These are phyloP conservation scores for Equus quagga DNA, from an alignment of 2,113 vertebrate genomes.

Conservation along the genomic window DNA sequence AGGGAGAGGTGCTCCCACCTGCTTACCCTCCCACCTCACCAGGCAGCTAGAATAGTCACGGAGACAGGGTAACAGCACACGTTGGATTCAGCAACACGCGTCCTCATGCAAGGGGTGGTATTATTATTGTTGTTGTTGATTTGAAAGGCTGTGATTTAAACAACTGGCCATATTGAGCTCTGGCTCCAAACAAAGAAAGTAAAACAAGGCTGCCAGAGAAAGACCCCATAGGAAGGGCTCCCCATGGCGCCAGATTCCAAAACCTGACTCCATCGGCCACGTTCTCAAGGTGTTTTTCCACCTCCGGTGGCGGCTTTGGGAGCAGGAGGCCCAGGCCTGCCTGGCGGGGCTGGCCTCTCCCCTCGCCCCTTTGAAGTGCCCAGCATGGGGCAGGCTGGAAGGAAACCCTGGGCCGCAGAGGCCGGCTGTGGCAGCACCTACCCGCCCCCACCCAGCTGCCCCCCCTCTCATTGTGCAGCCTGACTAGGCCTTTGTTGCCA, in stretches of 20 bases:
- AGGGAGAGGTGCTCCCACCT: not conserved
- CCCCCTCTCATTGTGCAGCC: conserved; percentile 63
- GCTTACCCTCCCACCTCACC: not conserved
- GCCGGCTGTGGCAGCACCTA: conserved; percentile 66
- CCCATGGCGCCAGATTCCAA: conserved; percentile 60
- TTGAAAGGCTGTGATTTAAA: conserved; percentile 48
- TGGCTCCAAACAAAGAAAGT: conserved; percentile 50
- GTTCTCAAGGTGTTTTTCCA: conserved; percentile 73
- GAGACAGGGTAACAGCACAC: not conserved
- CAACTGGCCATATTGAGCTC: not conserved
- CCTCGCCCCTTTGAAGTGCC: conserved; percentile 77
- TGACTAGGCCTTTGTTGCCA: conserved; percentile 76
- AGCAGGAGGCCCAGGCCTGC: conserved; percentile 60
- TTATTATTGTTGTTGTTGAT: not conserved
- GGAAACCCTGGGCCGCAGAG: conserved; percentile 70
- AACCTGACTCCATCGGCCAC: not conserved
- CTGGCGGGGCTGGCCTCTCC: conserved; percentile 59
- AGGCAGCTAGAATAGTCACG: not conserved
- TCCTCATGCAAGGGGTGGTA: no score
- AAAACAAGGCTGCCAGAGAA: conserved; percentile 24
- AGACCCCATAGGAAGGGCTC: not conserved
- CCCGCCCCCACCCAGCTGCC: conserved; percentile 42
- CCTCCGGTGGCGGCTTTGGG: conserved; percentile 50
- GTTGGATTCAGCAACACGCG: not conserved
- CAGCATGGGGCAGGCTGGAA: conserved; percentile 73